phyloP scores from a whole-genome alignment of 2,888 invertebrate species.

The Macaria notata region DNA sequence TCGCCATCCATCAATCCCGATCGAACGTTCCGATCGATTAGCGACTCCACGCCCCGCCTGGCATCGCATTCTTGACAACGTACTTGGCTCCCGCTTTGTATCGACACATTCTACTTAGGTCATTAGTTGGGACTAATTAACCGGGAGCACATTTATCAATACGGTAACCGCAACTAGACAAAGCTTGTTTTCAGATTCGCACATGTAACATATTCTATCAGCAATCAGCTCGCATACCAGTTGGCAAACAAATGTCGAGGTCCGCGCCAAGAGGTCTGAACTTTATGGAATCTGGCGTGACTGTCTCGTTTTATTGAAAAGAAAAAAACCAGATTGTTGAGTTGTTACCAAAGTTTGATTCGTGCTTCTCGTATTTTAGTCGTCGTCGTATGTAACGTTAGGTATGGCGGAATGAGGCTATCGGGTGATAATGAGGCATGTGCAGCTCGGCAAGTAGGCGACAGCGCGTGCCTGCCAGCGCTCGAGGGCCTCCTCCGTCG shows the following conservation, averaged over 20 bases:
- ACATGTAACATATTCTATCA: constrained; percentile 6
- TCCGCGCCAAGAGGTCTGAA: constrained; percentile 32
- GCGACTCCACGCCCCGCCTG: constrained; percentile 55
- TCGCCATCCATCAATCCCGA: constrained; percentile 74
- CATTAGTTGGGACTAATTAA: constrained; percentile 18
- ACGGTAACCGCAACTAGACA: constrained; percentile 1
- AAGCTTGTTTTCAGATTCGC: neutral
- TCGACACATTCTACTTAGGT: constrained; percentile 21
- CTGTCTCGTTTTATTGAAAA: too few species aligned
- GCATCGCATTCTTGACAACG: constrained; percentile 53
- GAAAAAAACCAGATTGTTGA: too few species aligned
- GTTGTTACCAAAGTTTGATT: too few species aligned
- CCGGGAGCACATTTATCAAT: constrained; percentile 5
- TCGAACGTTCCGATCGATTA: constrained; percentile 73
- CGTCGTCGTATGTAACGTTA: too few species aligned
- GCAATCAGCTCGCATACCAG: constrained; percentile 20
- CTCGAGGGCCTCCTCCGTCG: constrained; percentile 67
- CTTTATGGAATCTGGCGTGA: constrained; percentile 25
- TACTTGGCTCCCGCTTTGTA: constrained; percentile 47
- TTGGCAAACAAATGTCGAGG: constrained; percentile 33
- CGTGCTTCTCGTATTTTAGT: too few species aligned
- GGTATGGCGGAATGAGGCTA: too few species aligned
- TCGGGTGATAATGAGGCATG: neutral
- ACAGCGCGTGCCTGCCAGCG: constrained; percentile 60
- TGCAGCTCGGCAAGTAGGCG: constrained; percentile 48